A percentile compares a stretch with the other conserved stretches of the same genome.
phyloP scores from a whole-genome alignment of 2,888 invertebrate genomes.

The Pheosia tremula region DNA sequence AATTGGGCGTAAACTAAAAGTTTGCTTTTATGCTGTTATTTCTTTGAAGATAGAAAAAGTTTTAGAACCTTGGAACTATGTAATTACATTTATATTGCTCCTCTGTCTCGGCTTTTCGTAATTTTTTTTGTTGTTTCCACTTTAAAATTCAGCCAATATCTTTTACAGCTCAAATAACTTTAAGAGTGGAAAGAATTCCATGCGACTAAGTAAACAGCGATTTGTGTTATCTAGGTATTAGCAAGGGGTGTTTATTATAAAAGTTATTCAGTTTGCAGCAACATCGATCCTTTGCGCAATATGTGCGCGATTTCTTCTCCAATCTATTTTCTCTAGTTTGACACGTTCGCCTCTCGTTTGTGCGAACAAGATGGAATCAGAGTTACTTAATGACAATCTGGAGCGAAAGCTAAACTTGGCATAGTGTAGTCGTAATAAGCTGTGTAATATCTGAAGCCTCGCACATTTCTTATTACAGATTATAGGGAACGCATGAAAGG shows the following conservation, averaged over 20 bases:
- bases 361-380: constrained; percentile 8
- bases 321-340: neutral
- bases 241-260: too few species aligned
- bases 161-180: constrained; percentile 8
- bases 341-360: constrained; percentile 10
- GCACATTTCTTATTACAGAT: neutral
- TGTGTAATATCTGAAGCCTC: neutral
- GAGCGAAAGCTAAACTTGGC: neutral
- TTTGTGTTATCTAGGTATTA: too few species aligned
- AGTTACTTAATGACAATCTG: constrained; percentile 11
- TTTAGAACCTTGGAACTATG: neutral
- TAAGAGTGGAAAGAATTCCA: constrained; percentile 8
- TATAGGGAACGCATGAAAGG: constrained; percentile 10
- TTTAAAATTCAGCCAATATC: constrained; percentile 19
- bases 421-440: neutral
- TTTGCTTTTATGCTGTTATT: neutral
- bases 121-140: constrained; percentile 41
- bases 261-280: too few species aligned
- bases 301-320: neutral
- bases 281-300: neutral
- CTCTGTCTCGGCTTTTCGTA: constrained; percentile 32
- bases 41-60: neutral
- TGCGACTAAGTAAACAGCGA: constrained; percentile 10
- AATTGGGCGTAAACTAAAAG: too few species aligned
- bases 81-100: neutral